These are phyloP conservation scores for Cyclophora punctaria DNA, from an alignment of 2,888 invertebrate genomes.

Conservation along the genomic window DNA sequence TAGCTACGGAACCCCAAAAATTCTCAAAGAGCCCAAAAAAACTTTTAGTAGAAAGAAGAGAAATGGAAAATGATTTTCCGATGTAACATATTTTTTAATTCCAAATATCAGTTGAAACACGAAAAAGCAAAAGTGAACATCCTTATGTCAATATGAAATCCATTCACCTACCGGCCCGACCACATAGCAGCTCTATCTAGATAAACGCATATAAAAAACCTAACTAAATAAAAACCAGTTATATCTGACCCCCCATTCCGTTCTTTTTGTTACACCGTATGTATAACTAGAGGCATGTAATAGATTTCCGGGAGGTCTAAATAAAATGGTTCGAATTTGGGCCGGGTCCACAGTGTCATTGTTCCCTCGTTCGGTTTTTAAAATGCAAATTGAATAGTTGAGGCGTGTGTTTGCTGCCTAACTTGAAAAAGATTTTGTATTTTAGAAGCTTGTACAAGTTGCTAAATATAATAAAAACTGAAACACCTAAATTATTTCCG, in stretches of 20 bases:
- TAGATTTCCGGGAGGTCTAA: constrained; percentile 14
- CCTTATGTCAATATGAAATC: neutral
- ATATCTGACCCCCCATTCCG: constrained; percentile 4
- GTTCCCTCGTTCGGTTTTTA: constrained; percentile 15
- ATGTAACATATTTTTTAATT: too few relatives aligned
- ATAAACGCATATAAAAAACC: constrained; percentile 11
- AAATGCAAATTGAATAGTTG: constrained; percentile 24
- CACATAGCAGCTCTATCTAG: constrained; percentile 6
- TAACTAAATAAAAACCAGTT: constrained; percentile 10
- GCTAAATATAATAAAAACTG: too few relatives aligned
- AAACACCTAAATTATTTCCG: neutral
- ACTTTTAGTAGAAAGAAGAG: too few relatives aligned
- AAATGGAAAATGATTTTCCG: too few relatives aligned
- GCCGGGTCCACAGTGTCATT: constrained; percentile 7
- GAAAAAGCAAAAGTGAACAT: neutral
- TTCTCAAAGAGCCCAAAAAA: too few relatives aligned
- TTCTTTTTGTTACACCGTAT: neutral
- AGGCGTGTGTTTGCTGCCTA: constrained; percentile 11
- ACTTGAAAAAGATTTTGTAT: neutral
- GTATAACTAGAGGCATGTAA: constrained; percentile 6
- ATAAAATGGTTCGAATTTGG: constrained; percentile 15
- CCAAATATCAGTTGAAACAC: neutral
- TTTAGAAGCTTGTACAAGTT: neutral
- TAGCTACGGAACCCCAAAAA: too few relatives aligned
- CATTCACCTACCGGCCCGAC: constrained; percentile 1